Conservation (phyloP, 1,140 invertebrate genomes). For the Rhagoletis zephyria region DNA sequence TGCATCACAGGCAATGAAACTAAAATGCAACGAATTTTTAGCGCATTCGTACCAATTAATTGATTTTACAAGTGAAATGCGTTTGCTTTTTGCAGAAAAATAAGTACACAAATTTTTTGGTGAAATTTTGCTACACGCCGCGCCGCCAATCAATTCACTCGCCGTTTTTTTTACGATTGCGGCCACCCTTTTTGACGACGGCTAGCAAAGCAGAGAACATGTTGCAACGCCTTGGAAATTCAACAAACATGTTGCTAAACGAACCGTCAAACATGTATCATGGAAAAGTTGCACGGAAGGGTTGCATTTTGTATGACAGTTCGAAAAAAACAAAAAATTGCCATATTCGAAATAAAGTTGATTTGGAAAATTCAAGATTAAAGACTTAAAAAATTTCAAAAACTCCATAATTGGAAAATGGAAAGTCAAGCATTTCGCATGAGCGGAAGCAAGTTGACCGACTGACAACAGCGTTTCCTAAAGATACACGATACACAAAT, state of each 20-base stretch:
- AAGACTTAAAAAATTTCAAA: too few species aligned
- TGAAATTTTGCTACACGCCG: slow-evolving; percentile 42
- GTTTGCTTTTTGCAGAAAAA: slow-evolving; percentile 48
- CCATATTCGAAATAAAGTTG: neutral
- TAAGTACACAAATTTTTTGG: slow-evolving; percentile 41
- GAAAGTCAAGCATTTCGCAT: too few species aligned
- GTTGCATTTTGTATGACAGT: neutral
- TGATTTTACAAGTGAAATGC: slow-evolving; percentile 32
- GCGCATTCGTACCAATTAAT: neutral
- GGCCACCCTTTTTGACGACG: slow-evolving; percentile 28
- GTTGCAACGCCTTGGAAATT: neutral
- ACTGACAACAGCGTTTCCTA: too few species aligned
- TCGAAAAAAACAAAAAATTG: neutral
- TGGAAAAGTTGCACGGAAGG: slow-evolving; percentile 11
- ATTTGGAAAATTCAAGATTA: too few species aligned
- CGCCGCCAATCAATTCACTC: slow-evolving; percentile 20
- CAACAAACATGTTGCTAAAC: slow-evolving; percentile 1
- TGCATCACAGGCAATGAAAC: neutral
- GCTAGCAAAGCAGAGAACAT: neutral
- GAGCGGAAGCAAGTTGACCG: too few species aligned
- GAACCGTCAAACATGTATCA: neutral
- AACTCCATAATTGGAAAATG: too few species aligned
- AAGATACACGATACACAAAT: too few species aligned
- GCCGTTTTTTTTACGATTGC: slow-evolving; percentile 47
- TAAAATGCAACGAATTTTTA: slow-evolving; percentile 19